Evolutionary conservation across 92 coral and sea anemone species (phyloP), one percentile per base, ranked within the genome.

Genomic region (Bergia puertoricense): DNA sequence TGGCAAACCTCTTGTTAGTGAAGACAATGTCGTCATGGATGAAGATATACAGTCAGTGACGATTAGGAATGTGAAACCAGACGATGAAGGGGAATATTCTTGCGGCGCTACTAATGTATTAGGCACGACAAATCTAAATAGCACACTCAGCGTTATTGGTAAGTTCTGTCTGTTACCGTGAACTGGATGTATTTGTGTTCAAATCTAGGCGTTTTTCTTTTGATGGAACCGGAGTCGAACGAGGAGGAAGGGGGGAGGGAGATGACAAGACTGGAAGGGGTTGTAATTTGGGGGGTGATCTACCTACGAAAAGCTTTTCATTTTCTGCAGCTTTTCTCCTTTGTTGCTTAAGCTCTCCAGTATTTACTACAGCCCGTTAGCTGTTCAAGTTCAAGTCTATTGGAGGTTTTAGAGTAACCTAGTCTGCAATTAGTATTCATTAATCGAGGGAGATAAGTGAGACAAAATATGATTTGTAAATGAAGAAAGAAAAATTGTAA

Each of bases 101-200:
- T 84, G 87, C 20, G 45, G 42, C 44, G 87, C 87, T 45, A 69
- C 78, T 14, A 84, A 84, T 71, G 43, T n/a, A 22, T 73, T 84
- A 41, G 87, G 79, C 39, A 68, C 79, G 38, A 68, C 46, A 22
- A 73, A 46, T 7, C 11, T 37, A 40, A 69, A 37, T 23, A 84
- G 78, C 14, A 71, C 66, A 46, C 67, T 84, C 65, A 72, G 44
- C 56, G 79, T 84, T 22, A 84, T 73, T 36, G 87, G 87, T 84
- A 72, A 69, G 87, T 45, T 43, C 30, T 48, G 6, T 6, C 39
- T n/a, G 54, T 16, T 8, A 42, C n/a, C 30, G 23, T 62, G 13
- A 62, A 5, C 69, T 62, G 68, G 68, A 6, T 62, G 5, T 57
- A 57, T 30, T 30, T 30, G 30, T 30, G 30, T 30, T 30, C 30